Evolutionary conservation across 2,797 vertebrate species (phyloP).

Genomic region (Oreonectes daqikongensis): DNA sequence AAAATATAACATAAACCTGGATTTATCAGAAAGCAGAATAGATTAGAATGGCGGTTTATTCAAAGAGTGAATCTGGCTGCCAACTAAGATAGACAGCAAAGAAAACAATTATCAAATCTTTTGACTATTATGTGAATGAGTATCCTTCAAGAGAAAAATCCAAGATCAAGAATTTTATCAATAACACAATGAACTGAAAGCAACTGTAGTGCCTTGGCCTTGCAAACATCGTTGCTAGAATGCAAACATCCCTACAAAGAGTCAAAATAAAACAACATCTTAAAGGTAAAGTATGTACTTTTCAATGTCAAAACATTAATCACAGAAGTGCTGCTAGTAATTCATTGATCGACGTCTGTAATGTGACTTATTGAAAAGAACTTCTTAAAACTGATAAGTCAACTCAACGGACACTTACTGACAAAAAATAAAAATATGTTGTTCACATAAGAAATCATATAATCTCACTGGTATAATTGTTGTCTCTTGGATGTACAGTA

Average conservation of each 20-base stretch:
- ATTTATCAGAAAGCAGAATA: no score
- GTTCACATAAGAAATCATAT: no score
- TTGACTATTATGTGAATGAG: not conserved
- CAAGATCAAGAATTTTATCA: not conserved
- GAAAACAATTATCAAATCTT: not conserved
- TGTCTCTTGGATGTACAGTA: constrained; percentile 23
- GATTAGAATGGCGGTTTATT: not conserved
- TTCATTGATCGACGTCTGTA: not conserved
- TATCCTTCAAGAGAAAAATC: not conserved
- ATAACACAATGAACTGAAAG: not conserved
- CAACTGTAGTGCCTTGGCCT: not conserved
- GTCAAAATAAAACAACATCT: no score
- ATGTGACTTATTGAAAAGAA: not conserved
- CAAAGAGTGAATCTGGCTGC: not conserved
- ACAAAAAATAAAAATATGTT: no score
- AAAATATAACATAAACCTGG: not conserved
- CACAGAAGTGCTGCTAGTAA: not conserved
- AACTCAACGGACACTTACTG: no score
- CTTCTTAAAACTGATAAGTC: no score
- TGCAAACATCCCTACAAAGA: not conserved
- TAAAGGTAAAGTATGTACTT: not conserved
- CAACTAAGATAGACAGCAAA: not conserved
- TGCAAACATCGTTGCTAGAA: no score
- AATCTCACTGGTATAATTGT: constrained; percentile 7
- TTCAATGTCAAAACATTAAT: not conserved